Evolutionary conservation across 2,888 invertebrate species (phyloP).

Genomic region (Tuta absoluta): DNA sequence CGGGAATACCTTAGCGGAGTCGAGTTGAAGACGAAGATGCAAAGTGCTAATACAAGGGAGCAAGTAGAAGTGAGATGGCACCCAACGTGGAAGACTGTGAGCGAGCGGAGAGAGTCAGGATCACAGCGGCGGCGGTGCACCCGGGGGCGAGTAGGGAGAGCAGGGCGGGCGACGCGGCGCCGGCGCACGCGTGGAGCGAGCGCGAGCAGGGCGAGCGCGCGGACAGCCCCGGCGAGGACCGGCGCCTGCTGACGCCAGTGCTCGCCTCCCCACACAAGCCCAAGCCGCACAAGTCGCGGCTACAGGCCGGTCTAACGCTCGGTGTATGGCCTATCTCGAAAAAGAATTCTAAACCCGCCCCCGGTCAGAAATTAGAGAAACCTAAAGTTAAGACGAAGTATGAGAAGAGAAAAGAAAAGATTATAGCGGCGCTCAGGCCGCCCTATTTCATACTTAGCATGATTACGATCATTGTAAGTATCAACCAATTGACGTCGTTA

Average conservation of each 20-base stretch:
- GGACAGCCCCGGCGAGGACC: conserved; percentile 60
- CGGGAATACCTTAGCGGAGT: neutral
- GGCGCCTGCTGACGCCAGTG: conserved; percentile 50
- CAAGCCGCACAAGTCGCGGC: conserved; percentile 44
- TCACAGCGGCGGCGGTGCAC: conserved; percentile 45
- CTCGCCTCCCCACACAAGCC: conserved; percentile 38
- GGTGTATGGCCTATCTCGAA: conserved; percentile 46
- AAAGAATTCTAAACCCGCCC: conserved; percentile 45
- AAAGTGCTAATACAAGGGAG: conserved; percentile 31
- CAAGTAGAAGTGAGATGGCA: conserved; percentile 48
- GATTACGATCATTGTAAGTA: conserved; percentile 68
- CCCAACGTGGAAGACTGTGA: conserved; percentile 60
- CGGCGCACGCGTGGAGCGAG: conserved; percentile 63
- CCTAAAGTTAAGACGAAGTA: conserved; percentile 50
- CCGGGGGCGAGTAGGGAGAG: conserved; percentile 44
- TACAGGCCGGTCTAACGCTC: conserved; percentile 63
- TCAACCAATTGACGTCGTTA: neutral
- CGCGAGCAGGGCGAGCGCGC: conserved; percentile 47
- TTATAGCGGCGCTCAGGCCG: conserved; percentile 59
- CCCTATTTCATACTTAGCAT: conserved; percentile 71
- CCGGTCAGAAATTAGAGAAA: neutral
- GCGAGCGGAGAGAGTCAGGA: conserved; percentile 44
- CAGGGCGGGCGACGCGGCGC: conserved; percentile 37
- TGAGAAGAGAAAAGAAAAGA: conserved; percentile 61
- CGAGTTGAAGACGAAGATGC: conserved; percentile 1